These are phyloP conservation scores for Notodonta dromedarius DNA, from an alignment of 2,888 invertebrate species.

Conservation along the genomic window DNA sequence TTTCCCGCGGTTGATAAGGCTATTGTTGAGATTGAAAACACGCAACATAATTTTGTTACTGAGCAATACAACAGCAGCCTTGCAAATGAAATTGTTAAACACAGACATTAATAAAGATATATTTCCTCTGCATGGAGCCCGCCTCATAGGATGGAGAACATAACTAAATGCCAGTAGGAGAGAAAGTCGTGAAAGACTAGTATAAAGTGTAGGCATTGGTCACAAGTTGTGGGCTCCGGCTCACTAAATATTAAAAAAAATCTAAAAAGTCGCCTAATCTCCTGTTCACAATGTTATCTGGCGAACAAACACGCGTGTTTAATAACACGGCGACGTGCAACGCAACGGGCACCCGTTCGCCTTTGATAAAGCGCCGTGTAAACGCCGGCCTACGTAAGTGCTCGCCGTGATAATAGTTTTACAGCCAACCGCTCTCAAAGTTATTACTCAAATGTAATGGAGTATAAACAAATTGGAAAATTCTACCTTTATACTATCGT, in stretches of 20 bases:
- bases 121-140: too few species aligned
- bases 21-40: too few species aligned
- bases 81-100: too few species aligned
- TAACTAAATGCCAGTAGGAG: too few species aligned
- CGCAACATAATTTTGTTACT: too few species aligned
- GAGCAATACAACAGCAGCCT: too few species aligned
- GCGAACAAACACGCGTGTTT: constrained; percentile 16
- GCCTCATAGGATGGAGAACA: too few species aligned
- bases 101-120: too few species aligned
- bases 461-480: constrained; percentile 21
- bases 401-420: constrained; percentile 28
- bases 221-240: too few species aligned
- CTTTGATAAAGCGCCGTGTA: constrained; percentile 39
- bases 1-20: too few species aligned
- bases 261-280: neutral
- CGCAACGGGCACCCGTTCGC: constrained; percentile 12
- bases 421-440: constrained; percentile 16
- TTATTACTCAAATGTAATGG: constrained; percentile 8
- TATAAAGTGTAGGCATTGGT: too few species aligned
- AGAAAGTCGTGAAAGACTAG: too few species aligned
- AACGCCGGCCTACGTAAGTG: constrained; percentile 34
- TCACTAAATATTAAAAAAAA: neutral
- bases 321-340: constrained; percentile 12
- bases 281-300: constrained; percentile 1
- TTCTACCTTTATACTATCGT: neutral